Base-by-base conservation (phyloP, 2,888 invertebrate genomes). In the Drosophila histrio region DNA sequence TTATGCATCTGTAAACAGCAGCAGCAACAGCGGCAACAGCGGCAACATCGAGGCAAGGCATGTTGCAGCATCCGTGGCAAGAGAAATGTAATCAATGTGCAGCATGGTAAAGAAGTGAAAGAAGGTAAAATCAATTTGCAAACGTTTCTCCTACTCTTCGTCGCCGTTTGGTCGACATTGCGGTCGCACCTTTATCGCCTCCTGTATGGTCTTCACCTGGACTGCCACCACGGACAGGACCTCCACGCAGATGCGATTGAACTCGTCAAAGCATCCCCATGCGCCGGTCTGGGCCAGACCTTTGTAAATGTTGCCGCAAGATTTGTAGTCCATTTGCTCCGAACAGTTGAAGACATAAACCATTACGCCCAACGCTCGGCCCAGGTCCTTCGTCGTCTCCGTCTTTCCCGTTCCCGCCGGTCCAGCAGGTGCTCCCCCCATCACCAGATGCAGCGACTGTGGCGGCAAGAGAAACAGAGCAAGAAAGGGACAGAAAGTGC, bases 231-330 rank as follows among this genome's bases (percentile, higher is more conserved):
- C 99, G 56, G 98, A 99, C 72, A 99, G 92, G 67, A 99, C 98
- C 92, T 98, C 98, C n/a, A 98, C 96, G 1, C 98, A 96, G 89
- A 98, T 98, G 66, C 98, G 94, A 92, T 99, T 98, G 92, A 99
- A 99, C 92, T 99, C 98, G 91, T 99, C 98, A 92, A 99, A 99
- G 92, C 98, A 98, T 41, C 98, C 98, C 98, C 98, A 98, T 22
- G 98, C 97, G 2, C 98, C 98, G 15, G 98, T 97, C 92, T 98
- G 98, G 1, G 97, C 95, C 53, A 98, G 92, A 91, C 94, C 98
- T 93, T 98, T 98, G 92, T 98, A 98, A 92, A 98, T 98, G 91
- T 97, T 98, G 53, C 97, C 98, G 85, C 98, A 96, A 34, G 98
- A 98, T 93, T 97, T 97, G 92, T 98, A 98, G 92, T 98, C 98